A percentile compares a stretch with the other conserved stretches of the same genome.
Conservation (phyloP, 2,797 vertebrate genomes). For the Sibirionetta formosa region DNA sequence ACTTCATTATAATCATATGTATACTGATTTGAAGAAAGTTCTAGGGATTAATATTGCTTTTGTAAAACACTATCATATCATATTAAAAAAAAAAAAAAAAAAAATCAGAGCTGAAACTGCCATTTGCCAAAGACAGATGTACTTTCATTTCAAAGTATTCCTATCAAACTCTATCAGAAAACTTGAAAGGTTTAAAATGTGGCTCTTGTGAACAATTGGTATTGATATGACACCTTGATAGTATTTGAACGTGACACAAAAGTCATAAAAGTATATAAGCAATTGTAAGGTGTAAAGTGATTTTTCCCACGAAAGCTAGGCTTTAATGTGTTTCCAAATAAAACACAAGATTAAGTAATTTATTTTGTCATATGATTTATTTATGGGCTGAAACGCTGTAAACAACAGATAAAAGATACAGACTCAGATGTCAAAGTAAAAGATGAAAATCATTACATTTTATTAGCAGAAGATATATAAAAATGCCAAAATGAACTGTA, state of each 20-base stretch:
- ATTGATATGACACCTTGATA: conserved; percentile 79
- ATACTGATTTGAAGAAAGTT: conserved; percentile 61
- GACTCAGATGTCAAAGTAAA: conserved; percentile 79
- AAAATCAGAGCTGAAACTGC: neutral
- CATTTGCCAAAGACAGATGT: conserved; percentile 70
- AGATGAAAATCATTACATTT: conserved; percentile 82
- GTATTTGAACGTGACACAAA: conserved; percentile 68
- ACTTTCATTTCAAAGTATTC: conserved; percentile 71
- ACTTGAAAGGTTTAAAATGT: conserved; percentile 78
- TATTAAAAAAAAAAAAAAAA: neutral
- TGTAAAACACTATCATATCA: conserved; percentile 32
- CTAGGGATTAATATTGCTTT: conserved; percentile 68
- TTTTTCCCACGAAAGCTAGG: conserved; percentile 72
- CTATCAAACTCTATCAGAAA: conserved; percentile 75
- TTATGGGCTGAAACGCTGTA: conserved; percentile 79
- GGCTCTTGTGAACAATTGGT: conserved; percentile 76
- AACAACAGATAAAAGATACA: conserved; percentile 81
- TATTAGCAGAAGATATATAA: conserved; percentile 81
- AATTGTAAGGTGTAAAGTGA: conserved; percentile 73
- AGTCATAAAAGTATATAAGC: conserved; percentile 77
- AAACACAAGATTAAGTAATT: conserved; percentile 82
- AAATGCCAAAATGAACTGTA: conserved; percentile 80
- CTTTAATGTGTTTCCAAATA: conserved; percentile 81
- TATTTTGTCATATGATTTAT: conserved; percentile 83
- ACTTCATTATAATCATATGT: conserved; percentile 40